These are phyloP conservation scores for Diceros bicornis DNA, from an alignment of 2,797 vertebrate genomes.

Conservation along the genomic window DNA sequence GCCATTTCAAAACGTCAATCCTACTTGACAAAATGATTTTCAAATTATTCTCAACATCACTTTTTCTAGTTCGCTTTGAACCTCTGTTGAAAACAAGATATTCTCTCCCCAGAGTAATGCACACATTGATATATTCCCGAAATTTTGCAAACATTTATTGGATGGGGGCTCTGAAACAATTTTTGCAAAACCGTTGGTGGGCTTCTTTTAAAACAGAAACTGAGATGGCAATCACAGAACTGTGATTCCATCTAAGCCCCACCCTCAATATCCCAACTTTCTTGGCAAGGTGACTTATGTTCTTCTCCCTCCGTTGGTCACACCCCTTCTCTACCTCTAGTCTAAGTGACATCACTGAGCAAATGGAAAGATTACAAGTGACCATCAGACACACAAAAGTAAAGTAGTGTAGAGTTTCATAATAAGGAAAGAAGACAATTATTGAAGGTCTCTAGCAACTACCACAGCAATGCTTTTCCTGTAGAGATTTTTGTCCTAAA, in stretches of 20 bases:
- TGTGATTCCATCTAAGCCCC: not conserved
- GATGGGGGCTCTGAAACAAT: not conserved
- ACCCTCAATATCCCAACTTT: not conserved
- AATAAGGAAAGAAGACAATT: not conserved
- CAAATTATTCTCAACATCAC: not conserved
- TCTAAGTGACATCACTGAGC: not conserved
- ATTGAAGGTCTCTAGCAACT: not conserved
- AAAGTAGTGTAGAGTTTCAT: not conserved
- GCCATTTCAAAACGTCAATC: not conserved
- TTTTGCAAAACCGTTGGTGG: not conserved
- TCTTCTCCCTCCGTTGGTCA: not conserved
- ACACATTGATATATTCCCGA: conserved; percentile 73
- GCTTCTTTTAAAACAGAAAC: not conserved
- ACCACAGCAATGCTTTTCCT: not conserved
- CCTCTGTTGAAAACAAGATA: not conserved
- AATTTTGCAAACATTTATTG: conserved; percentile 57
- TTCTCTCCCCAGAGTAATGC: not conserved
- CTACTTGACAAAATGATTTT: not conserved
- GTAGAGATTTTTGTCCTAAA: conserved; percentile 8
- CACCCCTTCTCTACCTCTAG: not conserved
- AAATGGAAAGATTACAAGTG: not conserved
- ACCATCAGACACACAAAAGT: not conserved
- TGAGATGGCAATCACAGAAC: not conserved
- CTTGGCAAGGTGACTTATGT: not conserved
- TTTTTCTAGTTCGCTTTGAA: not conserved